Conservation (phyloP, 2,888 invertebrate genomes). For the Vannuccia rotundouncinata region DNA sequence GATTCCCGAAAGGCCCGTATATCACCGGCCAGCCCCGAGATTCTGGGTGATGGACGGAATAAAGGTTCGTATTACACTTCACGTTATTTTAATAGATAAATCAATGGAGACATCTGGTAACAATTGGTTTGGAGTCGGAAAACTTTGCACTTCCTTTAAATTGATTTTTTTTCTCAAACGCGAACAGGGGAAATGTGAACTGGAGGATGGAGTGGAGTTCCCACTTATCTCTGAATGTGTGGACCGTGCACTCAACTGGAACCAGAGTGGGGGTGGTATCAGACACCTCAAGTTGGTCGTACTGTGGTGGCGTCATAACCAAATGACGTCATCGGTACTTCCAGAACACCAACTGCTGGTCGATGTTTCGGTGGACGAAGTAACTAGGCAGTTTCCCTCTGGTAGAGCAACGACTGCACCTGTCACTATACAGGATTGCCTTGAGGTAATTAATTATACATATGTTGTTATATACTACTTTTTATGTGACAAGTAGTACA, state of each 20-base stretch:
- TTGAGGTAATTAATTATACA: too few relatives aligned
- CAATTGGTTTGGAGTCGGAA: too few relatives aligned
- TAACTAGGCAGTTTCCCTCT: neutral
- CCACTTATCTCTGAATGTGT: neutral
- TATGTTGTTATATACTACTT: too few relatives aligned
- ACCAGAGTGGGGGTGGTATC: neutral
- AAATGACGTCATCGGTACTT: neutral
- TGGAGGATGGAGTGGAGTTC: neutral
- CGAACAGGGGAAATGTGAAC: conserved; percentile 4
- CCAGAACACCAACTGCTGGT: neutral
- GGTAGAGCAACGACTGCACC: neutral
- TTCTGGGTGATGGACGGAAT: neutral
- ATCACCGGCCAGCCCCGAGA: neutral
- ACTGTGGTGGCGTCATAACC: neutral
- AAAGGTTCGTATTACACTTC: neutral
- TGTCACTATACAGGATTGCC: conserved; percentile 5
- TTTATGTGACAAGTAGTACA: too few relatives aligned
- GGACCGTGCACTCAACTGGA: neutral
- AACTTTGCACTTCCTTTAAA: too few relatives aligned
- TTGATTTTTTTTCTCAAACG: too few relatives aligned
- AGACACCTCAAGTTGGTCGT: conserved; percentile 2
- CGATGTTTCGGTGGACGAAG: neutral
- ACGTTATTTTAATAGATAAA: too few relatives aligned
- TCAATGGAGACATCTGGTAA: too few relatives aligned
- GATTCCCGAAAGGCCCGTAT: neutral